phyloP scores from a whole-genome alignment of 1,140 invertebrate genomes.

The Penaeus japonicus region DNA sequence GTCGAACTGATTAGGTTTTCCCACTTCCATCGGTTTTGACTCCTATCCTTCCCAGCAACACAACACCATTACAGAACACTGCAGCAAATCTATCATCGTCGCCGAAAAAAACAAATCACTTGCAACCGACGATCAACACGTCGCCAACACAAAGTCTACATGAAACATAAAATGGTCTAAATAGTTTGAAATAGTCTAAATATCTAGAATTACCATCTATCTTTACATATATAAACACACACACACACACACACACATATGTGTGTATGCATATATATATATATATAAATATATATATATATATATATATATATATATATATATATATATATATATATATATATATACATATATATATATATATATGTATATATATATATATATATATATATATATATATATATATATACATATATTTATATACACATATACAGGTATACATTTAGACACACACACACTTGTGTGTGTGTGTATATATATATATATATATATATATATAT shows the following conservation, averaged over 20 bases:
- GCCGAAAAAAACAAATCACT: too few species aligned
- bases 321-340: constrained; percentile 13
- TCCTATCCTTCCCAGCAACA: too few species aligned
- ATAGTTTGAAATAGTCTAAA: too few species aligned
- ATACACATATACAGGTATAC: too few species aligned
- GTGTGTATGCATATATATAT: not conserved
- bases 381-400: not conserved
- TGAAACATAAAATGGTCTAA: too few species aligned
- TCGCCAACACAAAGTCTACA: too few species aligned
- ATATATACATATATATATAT: constrained; percentile 13
- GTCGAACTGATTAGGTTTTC: too few species aligned
- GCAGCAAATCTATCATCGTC: too few species aligned
- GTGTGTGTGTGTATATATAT: not conserved
- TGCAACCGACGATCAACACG: too few species aligned
- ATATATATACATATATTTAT: too few species aligned
- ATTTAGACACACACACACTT: not conserved
- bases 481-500: not conserved
- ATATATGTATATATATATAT: constrained; percentile 1
- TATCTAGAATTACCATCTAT: not conserved
- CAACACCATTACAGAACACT: too few species aligned
- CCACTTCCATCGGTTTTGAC: too few species aligned
- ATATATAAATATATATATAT: constrained; percentile 1
- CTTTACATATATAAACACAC: not conserved
- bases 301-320: constrained; percentile 2
- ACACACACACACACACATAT: not conserved